Evolutionary conservation across 2,113 vertebrate genomes (phyloP).

Genomic region (Bambusicola thoracicus): DNA sequence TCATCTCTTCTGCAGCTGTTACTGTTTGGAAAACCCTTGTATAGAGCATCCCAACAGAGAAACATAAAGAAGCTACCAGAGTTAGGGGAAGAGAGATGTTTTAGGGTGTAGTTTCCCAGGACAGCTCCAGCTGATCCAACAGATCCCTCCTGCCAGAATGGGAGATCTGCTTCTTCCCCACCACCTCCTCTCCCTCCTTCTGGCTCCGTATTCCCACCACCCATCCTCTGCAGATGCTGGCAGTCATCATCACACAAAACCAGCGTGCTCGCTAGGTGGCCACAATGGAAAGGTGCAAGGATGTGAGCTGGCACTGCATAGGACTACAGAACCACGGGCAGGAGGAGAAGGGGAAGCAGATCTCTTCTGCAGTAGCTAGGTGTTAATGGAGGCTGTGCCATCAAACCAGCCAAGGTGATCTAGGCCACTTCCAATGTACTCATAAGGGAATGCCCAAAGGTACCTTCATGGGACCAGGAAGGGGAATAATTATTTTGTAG

Average conservation of each 20-base stretch:
- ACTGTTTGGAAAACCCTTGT: not conserved
- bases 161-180: not conserved
- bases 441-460: not conserved
- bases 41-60: not conserved
- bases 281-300: not conserved
- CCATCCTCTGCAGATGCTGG: not conserved
- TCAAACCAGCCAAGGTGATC: not conserved
- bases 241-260: not conserved
- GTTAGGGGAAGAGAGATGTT: not conserved
- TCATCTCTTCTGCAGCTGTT: not conserved
- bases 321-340: not conserved
- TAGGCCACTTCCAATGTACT: not conserved
- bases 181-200: not conserved
- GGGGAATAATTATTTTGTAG: not conserved
- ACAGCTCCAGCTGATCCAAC: not conserved
- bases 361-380: not conserved
- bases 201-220: not conserved
- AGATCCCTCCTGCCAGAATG: not conserved
- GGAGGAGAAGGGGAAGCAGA: not conserved
- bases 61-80: not conserved
- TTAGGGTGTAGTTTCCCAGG: not conserved
- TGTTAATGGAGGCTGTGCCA: not conserved
- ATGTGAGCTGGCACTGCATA: not conserved
- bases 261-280: accelerated
- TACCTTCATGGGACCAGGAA: not conserved